phyloP scores from a whole-genome alignment of 2,113 vertebrate genomes.

The Abramis brama region DNA sequence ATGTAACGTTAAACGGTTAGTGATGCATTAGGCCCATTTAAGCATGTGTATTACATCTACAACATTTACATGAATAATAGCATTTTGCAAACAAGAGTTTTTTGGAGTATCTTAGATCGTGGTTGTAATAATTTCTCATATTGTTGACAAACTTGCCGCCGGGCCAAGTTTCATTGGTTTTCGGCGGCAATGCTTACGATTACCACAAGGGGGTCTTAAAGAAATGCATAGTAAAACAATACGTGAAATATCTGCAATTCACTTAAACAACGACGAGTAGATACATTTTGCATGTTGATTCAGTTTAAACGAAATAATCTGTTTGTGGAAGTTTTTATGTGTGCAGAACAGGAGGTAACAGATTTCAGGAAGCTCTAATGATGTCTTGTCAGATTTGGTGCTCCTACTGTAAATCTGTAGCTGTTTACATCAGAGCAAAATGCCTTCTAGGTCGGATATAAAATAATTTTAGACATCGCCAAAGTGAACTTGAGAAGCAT shows the following conservation, averaged over 20 bases:
- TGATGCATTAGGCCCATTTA: not conserved
- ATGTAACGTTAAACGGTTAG: not conserved
- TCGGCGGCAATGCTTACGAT: not conserved
- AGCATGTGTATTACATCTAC: not conserved
- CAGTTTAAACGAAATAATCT: not conserved
- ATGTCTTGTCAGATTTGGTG: not conserved
- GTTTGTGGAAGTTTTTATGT: not conserved
- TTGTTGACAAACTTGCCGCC: not conserved
- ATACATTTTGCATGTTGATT: not conserved
- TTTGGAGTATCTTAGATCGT: not conserved
- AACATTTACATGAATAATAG: not conserved
- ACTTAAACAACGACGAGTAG: not conserved
- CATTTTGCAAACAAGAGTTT: not conserved
- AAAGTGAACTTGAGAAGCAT: not conserved
- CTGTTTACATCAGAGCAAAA: not conserved
- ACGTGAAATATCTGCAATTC: not conserved
- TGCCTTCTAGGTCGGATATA: not conserved
- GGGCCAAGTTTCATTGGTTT: conserved; percentile 21
- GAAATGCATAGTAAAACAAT: not conserved
- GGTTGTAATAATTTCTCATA: not conserved
- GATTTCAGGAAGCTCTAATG: not conserved
- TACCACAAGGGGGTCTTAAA: conserved; percentile 1
- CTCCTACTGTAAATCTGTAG: not conserved
- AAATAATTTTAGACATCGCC: not conserved
- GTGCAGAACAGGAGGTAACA: not conserved